These are phyloP conservation scores for Nephila pilipes DNA, from an alignment of 1,140 invertebrate species.

Conservation along the genomic window DNA sequence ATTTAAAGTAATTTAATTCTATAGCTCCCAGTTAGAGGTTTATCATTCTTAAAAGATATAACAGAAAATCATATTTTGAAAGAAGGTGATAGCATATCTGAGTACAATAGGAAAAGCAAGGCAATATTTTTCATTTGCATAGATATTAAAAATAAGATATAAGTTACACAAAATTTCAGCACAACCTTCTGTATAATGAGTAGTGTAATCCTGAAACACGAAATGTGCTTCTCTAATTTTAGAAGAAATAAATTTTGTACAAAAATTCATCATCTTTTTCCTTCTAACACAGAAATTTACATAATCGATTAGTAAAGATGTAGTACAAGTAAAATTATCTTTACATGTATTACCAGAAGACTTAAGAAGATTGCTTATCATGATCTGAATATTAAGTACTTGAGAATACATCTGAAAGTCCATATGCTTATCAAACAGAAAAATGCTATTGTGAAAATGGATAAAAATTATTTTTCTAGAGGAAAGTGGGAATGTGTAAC, in stretches of 20 bases:
- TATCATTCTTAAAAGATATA: neutral
- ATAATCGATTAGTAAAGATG: neutral
- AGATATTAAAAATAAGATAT: slow-evolving; percentile 11
- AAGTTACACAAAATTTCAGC: neutral
- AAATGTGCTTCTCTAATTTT: neutral
- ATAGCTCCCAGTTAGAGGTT: neutral
- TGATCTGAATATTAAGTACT: too few species aligned
- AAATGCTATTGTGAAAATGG: too few species aligned
- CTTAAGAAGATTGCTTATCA: too few species aligned
- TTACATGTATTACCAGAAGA: too few species aligned
- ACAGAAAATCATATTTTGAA: too few species aligned
- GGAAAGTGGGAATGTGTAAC: too few species aligned
- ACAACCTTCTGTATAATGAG: neutral
- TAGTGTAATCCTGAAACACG: neutral
- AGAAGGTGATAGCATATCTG: neutral
- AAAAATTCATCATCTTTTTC: neutral
- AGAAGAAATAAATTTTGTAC: neutral
- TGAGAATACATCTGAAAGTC: too few species aligned
- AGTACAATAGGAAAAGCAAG: neutral
- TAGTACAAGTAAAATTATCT: too few species aligned
- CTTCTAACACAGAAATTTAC: neutral
- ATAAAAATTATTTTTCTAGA: too few species aligned
- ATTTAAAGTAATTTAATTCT: too few species aligned
- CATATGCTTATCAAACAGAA: too few species aligned
- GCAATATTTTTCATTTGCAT: neutral